These are phyloP conservation scores for Eristalis intricaria DNA, from an alignment of 2,888 invertebrate genomes.

Conservation along the genomic window DNA sequence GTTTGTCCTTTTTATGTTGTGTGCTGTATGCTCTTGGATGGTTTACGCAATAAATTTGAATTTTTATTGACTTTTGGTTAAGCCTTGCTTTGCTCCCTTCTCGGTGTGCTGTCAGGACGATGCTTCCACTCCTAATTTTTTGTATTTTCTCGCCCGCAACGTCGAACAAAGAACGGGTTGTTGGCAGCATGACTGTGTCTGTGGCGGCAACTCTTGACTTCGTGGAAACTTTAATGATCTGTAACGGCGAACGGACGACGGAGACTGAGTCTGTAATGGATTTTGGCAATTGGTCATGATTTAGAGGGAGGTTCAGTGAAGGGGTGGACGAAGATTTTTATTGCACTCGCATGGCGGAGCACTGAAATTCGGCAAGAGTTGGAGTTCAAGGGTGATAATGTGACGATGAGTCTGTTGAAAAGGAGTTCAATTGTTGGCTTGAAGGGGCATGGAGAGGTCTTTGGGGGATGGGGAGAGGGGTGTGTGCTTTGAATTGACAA, in stretches of 20 bases:
- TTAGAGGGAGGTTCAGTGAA: not conserved
- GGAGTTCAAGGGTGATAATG: not conserved
- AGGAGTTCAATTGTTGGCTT: too few species aligned
- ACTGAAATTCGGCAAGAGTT: not conserved
- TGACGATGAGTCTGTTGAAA: not conserved
- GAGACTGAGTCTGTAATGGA: slow-evolving; percentile 31
- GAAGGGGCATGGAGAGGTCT: too few species aligned
- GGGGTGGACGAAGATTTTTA: not conserved
- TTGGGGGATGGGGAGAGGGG: too few species aligned
- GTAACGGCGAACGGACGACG: slow-evolving; percentile 8
- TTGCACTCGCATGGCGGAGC: not conserved
- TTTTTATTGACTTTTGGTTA: slow-evolving; percentile 66
- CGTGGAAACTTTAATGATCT: slow-evolving; percentile 48
- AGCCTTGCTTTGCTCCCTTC: not conserved
- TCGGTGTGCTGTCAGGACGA: not conserved
- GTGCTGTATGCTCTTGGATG: slow-evolving; percentile 13
- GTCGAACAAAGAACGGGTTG: not conserved
- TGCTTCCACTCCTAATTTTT: not conserved
- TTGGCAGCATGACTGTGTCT: slow-evolving; percentile 5
- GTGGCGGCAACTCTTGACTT: not conserved
- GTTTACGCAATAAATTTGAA: slow-evolving; percentile 64
- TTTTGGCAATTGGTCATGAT: slow-evolving; percentile 52
- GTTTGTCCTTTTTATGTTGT: slow-evolving; percentile 57
- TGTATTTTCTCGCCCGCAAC: slow-evolving; percentile 19
- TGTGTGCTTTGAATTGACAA: too few species aligned